These are phyloP conservation scores for Lysandra bellargus DNA, from an alignment of 2,888 invertebrate species.

Conservation along the genomic window DNA sequence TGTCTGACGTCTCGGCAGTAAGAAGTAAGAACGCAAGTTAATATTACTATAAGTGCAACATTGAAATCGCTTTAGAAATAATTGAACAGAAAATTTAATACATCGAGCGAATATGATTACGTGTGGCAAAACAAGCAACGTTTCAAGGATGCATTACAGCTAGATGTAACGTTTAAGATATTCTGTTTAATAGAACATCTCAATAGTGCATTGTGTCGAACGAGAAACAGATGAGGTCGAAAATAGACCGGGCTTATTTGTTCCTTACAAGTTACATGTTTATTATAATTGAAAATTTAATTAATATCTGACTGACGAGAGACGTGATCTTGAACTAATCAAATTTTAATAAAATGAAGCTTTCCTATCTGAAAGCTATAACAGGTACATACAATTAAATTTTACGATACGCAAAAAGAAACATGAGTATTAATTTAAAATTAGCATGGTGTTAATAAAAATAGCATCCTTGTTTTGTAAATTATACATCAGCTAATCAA, in stretches of 20 bases:
- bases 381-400: background rate
- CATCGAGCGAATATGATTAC: background rate
- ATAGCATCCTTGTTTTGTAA: slow-evolving; percentile 19
- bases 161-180: slow-evolving; percentile 23
- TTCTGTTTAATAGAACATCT: slow-evolving; percentile 30
- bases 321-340: background rate
- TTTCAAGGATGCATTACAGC: slow-evolving; percentile 20
- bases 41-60: background rate
- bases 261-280: slow-evolving; percentile 16
- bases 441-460: background rate
- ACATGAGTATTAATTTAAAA: background rate
- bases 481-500: slow-evolving; percentile 26
- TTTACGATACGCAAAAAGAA: background rate
- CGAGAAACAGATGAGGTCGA: slow-evolving; percentile 26
- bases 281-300: slow-evolving; percentile 26
- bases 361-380: background rate
- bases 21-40: background rate
- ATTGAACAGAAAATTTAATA: background rate
- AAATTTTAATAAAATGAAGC: background rate
- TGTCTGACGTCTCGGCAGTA: background rate
- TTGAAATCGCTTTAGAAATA: slow-evolving; percentile 6
- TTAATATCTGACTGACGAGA: background rate
- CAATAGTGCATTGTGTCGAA: slow-evolving; percentile 28
- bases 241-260: slow-evolving; percentile 22
- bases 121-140: slow-evolving; percentile 9